A percentile compares a stretch with the other conserved stretches of the same genome.
phyloP scores from a whole-genome alignment of 1,140 invertebrate species.

The Drosophila kurseongensis region DNA sequence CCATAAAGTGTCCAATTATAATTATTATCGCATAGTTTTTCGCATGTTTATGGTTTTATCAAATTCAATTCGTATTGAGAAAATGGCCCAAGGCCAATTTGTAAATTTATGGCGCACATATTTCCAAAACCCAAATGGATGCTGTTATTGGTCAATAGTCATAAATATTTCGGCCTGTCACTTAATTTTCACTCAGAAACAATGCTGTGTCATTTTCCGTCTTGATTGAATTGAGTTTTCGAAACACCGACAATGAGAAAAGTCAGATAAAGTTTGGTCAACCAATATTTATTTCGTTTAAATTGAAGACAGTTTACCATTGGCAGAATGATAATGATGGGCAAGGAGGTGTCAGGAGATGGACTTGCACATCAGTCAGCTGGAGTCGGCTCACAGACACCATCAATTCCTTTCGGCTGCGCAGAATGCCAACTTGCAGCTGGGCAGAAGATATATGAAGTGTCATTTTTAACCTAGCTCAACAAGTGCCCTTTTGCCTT shows the following conservation, averaged over 20 bases:
- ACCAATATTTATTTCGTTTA: constrained; percentile 60
- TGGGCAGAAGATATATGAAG: constrained; percentile 59
- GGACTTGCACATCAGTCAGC: constrained; percentile 65
- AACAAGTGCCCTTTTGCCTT: constrained; percentile 53
- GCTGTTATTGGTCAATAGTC: constrained; percentile 13
- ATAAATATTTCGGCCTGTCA: constrained; percentile 25
- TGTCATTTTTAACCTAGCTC: constrained; percentile 63
- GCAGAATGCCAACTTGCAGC: constrained; percentile 21
- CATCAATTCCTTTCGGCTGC: constrained; percentile 18
- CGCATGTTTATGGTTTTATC: neutral
- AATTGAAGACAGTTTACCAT: constrained; percentile 47
- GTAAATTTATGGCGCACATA: constrained; percentile 39
- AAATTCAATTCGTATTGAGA: neutral
- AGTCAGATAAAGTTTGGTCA: constrained; percentile 51
- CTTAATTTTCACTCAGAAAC: constrained; percentile 47
- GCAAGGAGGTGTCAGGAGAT: constrained; percentile 20
- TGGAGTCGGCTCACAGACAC: constrained; percentile 25
- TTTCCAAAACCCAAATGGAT: constrained; percentile 25
- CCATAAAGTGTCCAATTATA: neutral
- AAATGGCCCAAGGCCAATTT: constrained; percentile 8
- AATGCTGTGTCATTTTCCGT: constrained; percentile 24
- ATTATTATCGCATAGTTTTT: neutral
- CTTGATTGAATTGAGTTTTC: constrained; percentile 67
- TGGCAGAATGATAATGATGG: constrained; percentile 18
- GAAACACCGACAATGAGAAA: constrained; percentile 2